phyloP scores from a whole-genome alignment of 2,797 vertebrate genomes.

The Sebastes oblongus region DNA sequence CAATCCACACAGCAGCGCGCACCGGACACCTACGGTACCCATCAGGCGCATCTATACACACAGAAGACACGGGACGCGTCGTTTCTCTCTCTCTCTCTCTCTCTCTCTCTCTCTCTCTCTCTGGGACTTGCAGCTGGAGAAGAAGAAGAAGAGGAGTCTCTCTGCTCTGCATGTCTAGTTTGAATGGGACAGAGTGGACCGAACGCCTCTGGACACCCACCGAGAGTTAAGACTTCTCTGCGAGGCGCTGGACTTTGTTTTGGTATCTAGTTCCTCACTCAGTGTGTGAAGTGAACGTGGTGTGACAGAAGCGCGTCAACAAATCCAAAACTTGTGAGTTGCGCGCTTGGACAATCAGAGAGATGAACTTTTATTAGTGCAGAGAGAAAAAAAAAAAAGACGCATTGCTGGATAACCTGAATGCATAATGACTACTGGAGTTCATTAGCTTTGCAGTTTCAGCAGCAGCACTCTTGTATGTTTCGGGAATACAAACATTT shows the following conservation, averaged over 20 bases:
- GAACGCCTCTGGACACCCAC: neutral
- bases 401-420: constrained; percentile 27
- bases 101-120: neutral
- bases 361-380: constrained; percentile 39
- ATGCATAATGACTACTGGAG: constrained; percentile 27
- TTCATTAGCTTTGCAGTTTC: constrained; percentile 7
- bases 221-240: neutral
- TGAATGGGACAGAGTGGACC: constrained; percentile 43
- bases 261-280: constrained; percentile 11
- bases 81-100: neutral
- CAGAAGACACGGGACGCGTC: constrained; percentile 36
- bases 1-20: constrained; percentile 12
- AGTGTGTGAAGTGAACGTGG: constrained; percentile 32
- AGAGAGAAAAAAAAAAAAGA: neutral
- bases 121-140: constrained; percentile 21
- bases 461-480: neutral
- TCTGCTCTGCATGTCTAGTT: neutral
- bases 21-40: constrained; percentile 32
- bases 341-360: constrained; percentile 14
- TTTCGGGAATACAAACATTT: constrained; percentile 49
- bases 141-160: neutral
- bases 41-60: neutral
- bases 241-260: constrained; percentile 24
- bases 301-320: constrained; percentile 53
- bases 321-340: constrained; percentile 15